Percentiles rank a stretch among this genome's conserved stretches.
phyloP scores from a whole-genome alignment of 2,888 invertebrate species.

The Torymus texanus region DNA sequence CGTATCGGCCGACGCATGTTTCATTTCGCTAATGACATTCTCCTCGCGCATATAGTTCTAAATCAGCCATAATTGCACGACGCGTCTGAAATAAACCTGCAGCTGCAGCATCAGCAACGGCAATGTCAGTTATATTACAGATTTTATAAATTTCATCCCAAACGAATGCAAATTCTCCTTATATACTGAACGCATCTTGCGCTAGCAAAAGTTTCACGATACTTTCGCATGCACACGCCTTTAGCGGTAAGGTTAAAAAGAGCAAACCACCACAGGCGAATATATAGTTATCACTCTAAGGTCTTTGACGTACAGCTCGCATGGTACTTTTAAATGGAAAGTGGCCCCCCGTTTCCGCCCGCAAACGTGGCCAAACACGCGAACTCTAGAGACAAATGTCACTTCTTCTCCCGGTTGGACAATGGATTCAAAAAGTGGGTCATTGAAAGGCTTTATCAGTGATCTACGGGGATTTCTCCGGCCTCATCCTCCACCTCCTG shows the following conservation, averaged over 20 bases:
- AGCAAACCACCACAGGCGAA: no score
- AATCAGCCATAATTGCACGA: conserved; percentile 6
- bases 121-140: no score
- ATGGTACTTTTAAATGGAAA: conserved; percentile 39
- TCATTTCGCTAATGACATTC: conserved; percentile 49
- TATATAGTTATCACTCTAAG: no score
- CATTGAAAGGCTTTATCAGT: conserved; percentile 42
- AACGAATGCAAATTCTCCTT: no score
- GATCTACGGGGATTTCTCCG: conserved; percentile 26
- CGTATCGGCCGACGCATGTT: conserved; percentile 31
- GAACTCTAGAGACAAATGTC: conserved; percentile 51
- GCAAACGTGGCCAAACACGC: background rate
- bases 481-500: background rate
- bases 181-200: no score
- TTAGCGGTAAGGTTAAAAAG: no score
- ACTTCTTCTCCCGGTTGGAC: conserved; percentile 37
- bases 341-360: background rate
- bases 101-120: no score
- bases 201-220: no score
- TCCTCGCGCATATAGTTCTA: conserved; percentile 19
- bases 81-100: no score
- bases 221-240: no score
- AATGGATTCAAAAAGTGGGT: conserved; percentile 47
- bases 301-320: conserved; percentile 21
- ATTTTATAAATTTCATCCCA: no score